Percentiles rank a stretch among this genome's conserved stretches.
Conservation (phyloP, 2,113 vertebrate genomes). For the Rhea americana region DNA sequence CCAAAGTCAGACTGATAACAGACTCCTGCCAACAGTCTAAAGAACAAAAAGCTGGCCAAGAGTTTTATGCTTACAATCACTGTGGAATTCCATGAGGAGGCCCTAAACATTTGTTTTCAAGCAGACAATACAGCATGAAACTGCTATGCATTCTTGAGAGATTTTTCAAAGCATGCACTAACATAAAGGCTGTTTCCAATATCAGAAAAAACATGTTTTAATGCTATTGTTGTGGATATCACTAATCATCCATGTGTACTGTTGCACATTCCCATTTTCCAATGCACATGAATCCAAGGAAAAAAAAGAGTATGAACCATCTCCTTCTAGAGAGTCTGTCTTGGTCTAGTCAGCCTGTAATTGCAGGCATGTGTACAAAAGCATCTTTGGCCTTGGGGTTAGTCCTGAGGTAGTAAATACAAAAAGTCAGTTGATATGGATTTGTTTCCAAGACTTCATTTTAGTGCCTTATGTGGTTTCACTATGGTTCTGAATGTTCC, state of each 20-base stretch:
- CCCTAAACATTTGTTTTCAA: conserved; percentile 25
- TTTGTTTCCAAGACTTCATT: conserved; percentile 5
- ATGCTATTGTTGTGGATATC: background rate
- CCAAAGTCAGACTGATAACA: conserved; percentile 24
- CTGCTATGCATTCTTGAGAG: background rate
- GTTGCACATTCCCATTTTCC: background rate
- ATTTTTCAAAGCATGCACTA: background rate
- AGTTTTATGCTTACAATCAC: conserved; percentile 1
- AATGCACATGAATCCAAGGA: background rate
- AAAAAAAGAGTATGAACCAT: background rate
- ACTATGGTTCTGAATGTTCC: conserved; percentile 49
- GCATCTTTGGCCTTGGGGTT: conserved; percentile 71
- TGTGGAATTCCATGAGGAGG: conserved; percentile 3
- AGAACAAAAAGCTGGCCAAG: conserved; percentile 63
- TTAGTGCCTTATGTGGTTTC: conserved; percentile 70
- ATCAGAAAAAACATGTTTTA: background rate
- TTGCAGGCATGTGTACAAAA: conserved; percentile 23
- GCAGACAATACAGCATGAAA: conserved; percentile 36
- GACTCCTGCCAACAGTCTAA: conserved; percentile 36
- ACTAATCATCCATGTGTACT: background rate
- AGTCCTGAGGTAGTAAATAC: conserved; percentile 81
- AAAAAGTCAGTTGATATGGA: conserved; percentile 16
- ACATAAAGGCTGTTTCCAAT: conserved; percentile 26
- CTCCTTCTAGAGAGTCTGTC: background rate
- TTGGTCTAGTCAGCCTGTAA: background rate